phyloP scores from a whole-genome alignment of 2,888 invertebrate species.

The Adineta ricciae region DNA sequence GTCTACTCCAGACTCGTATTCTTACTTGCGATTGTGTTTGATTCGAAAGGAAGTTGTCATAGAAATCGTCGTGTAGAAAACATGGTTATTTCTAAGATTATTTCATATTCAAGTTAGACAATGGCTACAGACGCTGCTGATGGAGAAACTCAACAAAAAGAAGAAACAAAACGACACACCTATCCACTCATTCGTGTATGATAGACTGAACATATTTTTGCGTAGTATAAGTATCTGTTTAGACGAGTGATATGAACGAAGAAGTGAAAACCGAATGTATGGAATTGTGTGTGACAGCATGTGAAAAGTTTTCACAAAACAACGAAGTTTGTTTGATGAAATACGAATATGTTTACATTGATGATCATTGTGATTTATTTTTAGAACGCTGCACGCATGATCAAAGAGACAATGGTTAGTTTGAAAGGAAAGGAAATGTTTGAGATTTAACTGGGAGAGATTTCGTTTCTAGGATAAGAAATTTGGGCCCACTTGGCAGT shows the following conservation, averaged over 20 bases:
- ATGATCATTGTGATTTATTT: slow-evolving; percentile 39
- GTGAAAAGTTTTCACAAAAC: slow-evolving; percentile 76
- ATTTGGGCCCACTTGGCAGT: slow-evolving; percentile 85
- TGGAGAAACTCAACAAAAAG: slow-evolving; percentile 34
- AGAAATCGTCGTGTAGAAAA: neutral
- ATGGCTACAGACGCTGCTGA: slow-evolving; percentile 6
- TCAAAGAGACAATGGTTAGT: slow-evolving; percentile 70
- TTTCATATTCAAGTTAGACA: neutral
- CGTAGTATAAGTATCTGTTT: neutral
- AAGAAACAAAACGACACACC: slow-evolving; percentile 30
- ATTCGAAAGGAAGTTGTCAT: neutral
- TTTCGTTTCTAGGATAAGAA: slow-evolving; percentile 62
- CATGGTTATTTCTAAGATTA: neutral
- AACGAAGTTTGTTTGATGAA: slow-evolving; percentile 59
- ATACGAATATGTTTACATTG: neutral
- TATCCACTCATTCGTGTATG: slow-evolving; percentile 30
- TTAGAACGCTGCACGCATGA: slow-evolving; percentile 77
- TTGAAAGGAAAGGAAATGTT: neutral
- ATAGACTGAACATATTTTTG: neutral
- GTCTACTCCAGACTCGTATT: neutral
- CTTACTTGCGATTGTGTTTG: too few relatives aligned
- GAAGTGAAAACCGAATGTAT: slow-evolving; percentile 80
- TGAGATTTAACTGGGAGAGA: too few relatives aligned
- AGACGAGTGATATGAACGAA: slow-evolving; percentile 68
- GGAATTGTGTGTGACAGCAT: slow-evolving; percentile 80